These are phyloP conservation scores for Catostylus mosaicus DNA, from an alignment of 30 jellyfish, hydroid and myxozoan species.

Conservation along the genomic window DNA sequence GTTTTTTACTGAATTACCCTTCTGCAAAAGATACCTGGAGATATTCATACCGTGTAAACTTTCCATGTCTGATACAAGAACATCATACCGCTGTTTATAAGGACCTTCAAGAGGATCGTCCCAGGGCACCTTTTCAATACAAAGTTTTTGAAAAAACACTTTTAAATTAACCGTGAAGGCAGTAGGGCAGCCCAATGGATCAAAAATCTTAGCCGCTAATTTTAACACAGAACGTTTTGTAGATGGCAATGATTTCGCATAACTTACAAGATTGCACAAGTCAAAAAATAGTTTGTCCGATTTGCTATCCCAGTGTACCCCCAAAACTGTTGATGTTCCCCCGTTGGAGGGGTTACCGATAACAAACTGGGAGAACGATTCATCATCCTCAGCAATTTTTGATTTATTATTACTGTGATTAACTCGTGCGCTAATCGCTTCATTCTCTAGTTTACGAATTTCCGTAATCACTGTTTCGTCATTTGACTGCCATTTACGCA, in stretches of 20 bases:
- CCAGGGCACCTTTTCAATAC: slow-evolving; percentile 72
- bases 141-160: slow-evolving; percentile 59
- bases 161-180: slow-evolving; percentile 51
- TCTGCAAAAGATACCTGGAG: slow-evolving; percentile 33
- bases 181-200: slow-evolving; percentile 75
- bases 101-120: slow-evolving; percentile 54
- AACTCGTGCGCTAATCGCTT: too few relatives aligned
- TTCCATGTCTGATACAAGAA: slow-evolving; percentile 31
- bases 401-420: not conserved
- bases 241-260: slow-evolving; percentile 46
- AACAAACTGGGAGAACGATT: not conserved
- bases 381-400: slow-evolving; percentile 16
- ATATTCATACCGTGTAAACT: not conserved
- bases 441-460: not conserved
- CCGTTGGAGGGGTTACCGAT: not conserved
- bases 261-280: slow-evolving; percentile 21
- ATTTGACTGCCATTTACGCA: slow-evolving; percentile 70
- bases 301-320: slow-evolving; percentile 60
- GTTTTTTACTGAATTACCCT: slow-evolving; percentile 11
- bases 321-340: slow-evolving; percentile 3
- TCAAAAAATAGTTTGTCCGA: slow-evolving; percentile 43
- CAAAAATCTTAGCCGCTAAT: slow-evolving; percentile 79
- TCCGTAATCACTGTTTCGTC: slow-evolving; percentile 9
- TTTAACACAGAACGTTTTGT: slow-evolving; percentile 69
- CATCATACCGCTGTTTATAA: slow-evolving; percentile 10